Evolutionary conservation across 2,797 vertebrate genomes (phyloP).

Genomic region (Centropyge bicolor): DNA sequence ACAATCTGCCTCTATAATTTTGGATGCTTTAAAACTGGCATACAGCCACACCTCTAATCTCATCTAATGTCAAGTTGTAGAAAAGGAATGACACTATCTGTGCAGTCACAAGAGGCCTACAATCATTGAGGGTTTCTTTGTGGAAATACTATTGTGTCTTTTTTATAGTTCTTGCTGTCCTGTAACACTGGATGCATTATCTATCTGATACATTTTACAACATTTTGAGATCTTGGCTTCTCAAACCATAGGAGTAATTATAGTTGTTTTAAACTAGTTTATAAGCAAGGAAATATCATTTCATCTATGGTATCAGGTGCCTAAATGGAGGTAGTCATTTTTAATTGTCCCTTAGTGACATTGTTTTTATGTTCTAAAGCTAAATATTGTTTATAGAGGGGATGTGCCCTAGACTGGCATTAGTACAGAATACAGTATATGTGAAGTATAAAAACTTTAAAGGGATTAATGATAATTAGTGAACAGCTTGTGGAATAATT

Average conservation of each 20-base stretch:
- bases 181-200: background rate
- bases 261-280: constrained; percentile 28
- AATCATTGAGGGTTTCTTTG: background rate
- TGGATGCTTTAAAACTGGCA: background rate
- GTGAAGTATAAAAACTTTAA: constrained; percentile 1
- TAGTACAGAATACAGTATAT: background rate
- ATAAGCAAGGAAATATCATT: background rate
- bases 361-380: background rate
- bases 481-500: background rate
- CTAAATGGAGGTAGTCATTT: background rate
- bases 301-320: background rate
- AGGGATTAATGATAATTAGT: constrained; percentile 12
- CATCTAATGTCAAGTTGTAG: background rate
- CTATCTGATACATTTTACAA: background rate
- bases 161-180: background rate
- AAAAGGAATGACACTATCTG: background rate
- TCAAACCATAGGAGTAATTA: background rate
- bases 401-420: background rate
- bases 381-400: constrained; percentile 15
- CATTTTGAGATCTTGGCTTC: constrained; percentile 1
- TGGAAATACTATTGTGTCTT: background rate
- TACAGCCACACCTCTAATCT: background rate
- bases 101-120: constrained; percentile 7
- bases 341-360: constrained; percentile 3
- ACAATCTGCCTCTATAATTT: background rate